Evolutionary conservation across 2,113 vertebrate species (phyloP).

Genomic region (Craseonycteris thonglongyai): DNA sequence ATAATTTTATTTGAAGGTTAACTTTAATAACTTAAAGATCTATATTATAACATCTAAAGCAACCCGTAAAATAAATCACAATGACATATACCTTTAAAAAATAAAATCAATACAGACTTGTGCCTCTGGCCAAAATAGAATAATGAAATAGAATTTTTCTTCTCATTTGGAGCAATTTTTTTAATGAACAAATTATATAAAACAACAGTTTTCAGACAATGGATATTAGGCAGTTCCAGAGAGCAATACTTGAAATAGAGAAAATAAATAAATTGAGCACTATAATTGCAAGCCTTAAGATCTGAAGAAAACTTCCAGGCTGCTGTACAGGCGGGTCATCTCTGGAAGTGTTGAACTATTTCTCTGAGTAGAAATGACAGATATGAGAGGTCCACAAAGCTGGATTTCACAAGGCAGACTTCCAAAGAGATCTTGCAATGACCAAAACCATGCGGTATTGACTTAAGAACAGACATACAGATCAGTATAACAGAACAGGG

Average conservation of each 20-base stretch:
- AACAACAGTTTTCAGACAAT: no score
- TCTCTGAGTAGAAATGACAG: not conserved
- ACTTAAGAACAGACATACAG: not conserved
- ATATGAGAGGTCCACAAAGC: not conserved
- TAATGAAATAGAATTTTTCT: not conserved
- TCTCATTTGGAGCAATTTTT: not conserved
- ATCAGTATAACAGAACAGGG: not conserved
- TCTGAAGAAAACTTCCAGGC: not conserved
- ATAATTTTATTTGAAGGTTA: constrained; percentile 38
- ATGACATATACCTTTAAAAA: constrained; percentile 1
- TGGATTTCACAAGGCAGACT: not conserved
- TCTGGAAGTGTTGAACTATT: not conserved
- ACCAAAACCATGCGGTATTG: not conserved
- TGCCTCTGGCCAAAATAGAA: not conserved
- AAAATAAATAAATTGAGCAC: not conserved
- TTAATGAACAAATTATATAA: no score
- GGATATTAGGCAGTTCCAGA: no score
- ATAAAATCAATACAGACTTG: constrained; percentile 1
- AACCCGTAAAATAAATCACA: constrained; percentile 30
- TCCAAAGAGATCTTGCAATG: not conserved
- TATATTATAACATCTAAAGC: not conserved
- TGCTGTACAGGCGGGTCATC: not conserved
- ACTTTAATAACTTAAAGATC: constrained; percentile 3
- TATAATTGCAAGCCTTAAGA: not conserved
- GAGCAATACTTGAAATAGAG: not conserved